Evolutionary conservation across 2,888 invertebrate genomes (phyloP).

Genomic region (Synanthedon myopaeformis): DNA sequence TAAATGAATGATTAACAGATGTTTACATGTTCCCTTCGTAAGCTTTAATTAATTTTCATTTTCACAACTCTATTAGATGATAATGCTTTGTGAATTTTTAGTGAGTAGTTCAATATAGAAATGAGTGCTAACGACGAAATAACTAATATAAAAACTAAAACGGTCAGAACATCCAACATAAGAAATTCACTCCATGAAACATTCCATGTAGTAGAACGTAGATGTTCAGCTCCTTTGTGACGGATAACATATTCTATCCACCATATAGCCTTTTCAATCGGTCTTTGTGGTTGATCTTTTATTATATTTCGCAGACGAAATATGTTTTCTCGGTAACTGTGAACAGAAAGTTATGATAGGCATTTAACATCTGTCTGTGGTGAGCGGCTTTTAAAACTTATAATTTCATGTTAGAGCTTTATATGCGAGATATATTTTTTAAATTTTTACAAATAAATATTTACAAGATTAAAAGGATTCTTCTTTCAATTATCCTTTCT

Average conservation of each 20-base stretch:
- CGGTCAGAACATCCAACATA: background rate
- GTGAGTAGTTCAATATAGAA: background rate
- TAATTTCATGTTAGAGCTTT: no score
- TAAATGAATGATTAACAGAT: no score
- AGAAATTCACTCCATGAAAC: conserved; percentile 25
- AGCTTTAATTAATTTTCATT: no score
- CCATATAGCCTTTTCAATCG: conserved; percentile 50
- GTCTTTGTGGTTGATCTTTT: conserved; percentile 36
- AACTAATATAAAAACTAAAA: background rate
- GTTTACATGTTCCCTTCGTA: no score
- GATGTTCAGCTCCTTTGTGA: conserved; percentile 34
- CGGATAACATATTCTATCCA: conserved; percentile 49
- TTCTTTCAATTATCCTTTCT: no score
- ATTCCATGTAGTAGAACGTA: conserved; percentile 30
- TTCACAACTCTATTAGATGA: no score
- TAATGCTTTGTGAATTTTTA: background rate
- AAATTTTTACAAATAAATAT: background rate
- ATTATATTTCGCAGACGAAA: conserved; percentile 20
- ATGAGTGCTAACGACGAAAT: background rate
- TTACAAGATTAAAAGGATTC: background rate
- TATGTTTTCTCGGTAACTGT: conserved; percentile 13
- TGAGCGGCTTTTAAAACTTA: background rate
- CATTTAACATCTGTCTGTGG: background rate
- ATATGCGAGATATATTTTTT: no score
- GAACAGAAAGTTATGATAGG: background rate